Conservation (phyloP, 2,113 vertebrate species). For the Xerus inauris region DNA sequence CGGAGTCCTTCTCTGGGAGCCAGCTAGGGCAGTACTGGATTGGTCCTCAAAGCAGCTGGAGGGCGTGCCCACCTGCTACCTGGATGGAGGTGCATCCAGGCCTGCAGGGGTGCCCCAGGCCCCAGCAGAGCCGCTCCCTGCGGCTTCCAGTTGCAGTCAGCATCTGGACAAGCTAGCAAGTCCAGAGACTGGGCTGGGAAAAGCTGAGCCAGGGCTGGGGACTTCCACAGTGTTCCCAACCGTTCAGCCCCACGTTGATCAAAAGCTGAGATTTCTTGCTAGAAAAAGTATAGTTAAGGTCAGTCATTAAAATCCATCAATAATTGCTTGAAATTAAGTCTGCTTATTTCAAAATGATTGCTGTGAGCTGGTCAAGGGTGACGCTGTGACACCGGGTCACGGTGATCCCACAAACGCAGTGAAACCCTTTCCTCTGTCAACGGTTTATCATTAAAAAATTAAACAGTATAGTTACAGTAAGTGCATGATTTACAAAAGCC, state of each 20-base stretch:
- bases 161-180: slow-evolving; percentile 52
- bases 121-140: not conserved
- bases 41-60: slow-evolving; percentile 89
- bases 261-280: slow-evolving; percentile 53
- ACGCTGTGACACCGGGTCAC: slow-evolving; percentile 75
- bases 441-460: slow-evolving; percentile 86
- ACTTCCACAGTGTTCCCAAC: not conserved
- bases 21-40: slow-evolving; percentile 83
- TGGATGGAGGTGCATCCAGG: not conserved
- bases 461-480: slow-evolving; percentile 88
- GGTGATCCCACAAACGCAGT: slow-evolving; percentile 83
- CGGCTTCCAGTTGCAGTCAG: slow-evolving; percentile 40
- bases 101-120: not conserved
- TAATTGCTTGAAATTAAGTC: slow-evolving; percentile 31
- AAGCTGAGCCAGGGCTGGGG: not conserved
- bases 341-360: slow-evolving; percentile 70
- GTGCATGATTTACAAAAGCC: slow-evolving; percentile 90
- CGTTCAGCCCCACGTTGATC: slow-evolving; percentile 52
- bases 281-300: slow-evolving; percentile 76
- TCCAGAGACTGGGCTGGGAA: slow-evolving; percentile 17
- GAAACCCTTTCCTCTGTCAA: slow-evolving; percentile 84
- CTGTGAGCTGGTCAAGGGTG: slow-evolving; percentile 68
- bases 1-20: slow-evolving; percentile 53
- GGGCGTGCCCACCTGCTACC: slow-evolving; percentile 67
- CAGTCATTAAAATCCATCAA: slow-evolving; percentile 66